Percentiles rank a stretch among this genome's conserved stretches.
phyloP scores from a whole-genome alignment of 2,797 vertebrate species.

The Catamblyrhynchus diadema region DNA sequence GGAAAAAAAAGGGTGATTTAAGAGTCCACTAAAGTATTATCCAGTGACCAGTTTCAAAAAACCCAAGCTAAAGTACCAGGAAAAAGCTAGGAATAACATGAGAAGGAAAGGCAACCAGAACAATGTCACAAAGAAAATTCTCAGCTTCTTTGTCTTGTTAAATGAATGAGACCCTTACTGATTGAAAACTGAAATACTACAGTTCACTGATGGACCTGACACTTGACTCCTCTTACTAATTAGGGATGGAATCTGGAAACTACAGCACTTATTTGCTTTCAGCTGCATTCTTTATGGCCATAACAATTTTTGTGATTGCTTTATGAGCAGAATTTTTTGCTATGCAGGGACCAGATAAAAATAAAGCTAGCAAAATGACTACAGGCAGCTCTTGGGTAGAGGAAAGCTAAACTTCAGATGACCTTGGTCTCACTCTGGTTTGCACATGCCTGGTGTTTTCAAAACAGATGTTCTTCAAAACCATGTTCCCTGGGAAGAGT shows the following conservation, averaged over 20 bases:
- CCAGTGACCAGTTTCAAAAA: constrained; percentile 17
- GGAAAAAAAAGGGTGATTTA: neutral
- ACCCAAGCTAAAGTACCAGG: neutral
- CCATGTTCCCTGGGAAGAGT: neutral
- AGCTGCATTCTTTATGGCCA: constrained; percentile 35
- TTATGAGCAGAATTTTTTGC: constrained; percentile 33
- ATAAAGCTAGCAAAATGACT: constrained; percentile 16
- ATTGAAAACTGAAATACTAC: constrained; percentile 45
- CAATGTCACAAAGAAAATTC: neutral
- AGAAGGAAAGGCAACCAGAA: neutral
- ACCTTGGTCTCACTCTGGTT: constrained; percentile 39
- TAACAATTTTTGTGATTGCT: constrained; percentile 27
- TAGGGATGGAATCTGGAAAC: constrained; percentile 48
- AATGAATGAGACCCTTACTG: constrained; percentile 28
- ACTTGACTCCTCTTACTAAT: constrained; percentile 57
- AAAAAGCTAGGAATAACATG: neutral
- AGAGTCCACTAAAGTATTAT: constrained; percentile 8
- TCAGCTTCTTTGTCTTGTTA: constrained; percentile 30
- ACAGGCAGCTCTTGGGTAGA: neutral
- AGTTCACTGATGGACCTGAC: constrained; percentile 44
- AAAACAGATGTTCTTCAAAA: constrained; percentile 57
- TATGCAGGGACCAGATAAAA: constrained; percentile 11
- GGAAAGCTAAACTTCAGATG: constrained; percentile 48
- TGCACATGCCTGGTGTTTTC: constrained; percentile 37
- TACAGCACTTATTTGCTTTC: constrained; percentile 43